Base-by-base conservation (phyloP, 1,140 invertebrate species). In the Leptopilina clavipes region DNA sequence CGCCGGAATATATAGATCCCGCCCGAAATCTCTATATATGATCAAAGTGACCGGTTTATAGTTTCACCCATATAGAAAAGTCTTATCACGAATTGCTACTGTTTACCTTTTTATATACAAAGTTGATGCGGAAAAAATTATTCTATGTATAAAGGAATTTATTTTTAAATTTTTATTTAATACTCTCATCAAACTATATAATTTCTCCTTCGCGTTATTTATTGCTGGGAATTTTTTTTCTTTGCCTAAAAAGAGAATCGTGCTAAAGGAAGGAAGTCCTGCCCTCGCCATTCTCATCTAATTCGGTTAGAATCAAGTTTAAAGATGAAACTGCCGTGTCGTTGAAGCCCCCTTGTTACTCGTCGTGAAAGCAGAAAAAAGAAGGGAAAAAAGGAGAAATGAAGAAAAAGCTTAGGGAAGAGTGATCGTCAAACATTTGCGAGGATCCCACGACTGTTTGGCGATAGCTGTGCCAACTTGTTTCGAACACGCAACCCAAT, bases 401-500 rank as follows among this genome's bases (percentile, higher is more conserved):
- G 73, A 72, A 81, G 73, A 81, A 81, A 82, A 71, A 77, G 72
- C 79, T 77, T 80, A 81, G 82, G 84, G 79, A 76, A 83, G 76
- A 76, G 84, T 84, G 86, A 88, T 88, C 87, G 86, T 87, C 82
- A 76, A 89, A 89, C 89, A 90, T 90, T 90, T 90, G 89, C 81
- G 75, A 59, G 76, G 82, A 84, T 90, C 89, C 86, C 89, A 89
- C 89, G 89, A 88, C 87, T 90, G 89, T 90, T 90, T 89, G 88
- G 89, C 88, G 89, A 90, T 90, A 87, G 86, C 88, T 90, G 86
- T 90, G 89, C 89, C 89, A 90, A 90, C 88, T 90, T 87, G 86
- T 89, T 89, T 89, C 82, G 72, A 83, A 80, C 89, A 89, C 89
- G 89, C 89, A 86, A 90, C 83, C 87, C 87, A 90, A 90, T 90